Percentiles rank a stretch among this genome's conserved stretches.
These are phyloP conservation scores for Heloderma charlesbogerti DNA, from an alignment of 2,113 vertebrate species.

Conservation along the genomic window DNA sequence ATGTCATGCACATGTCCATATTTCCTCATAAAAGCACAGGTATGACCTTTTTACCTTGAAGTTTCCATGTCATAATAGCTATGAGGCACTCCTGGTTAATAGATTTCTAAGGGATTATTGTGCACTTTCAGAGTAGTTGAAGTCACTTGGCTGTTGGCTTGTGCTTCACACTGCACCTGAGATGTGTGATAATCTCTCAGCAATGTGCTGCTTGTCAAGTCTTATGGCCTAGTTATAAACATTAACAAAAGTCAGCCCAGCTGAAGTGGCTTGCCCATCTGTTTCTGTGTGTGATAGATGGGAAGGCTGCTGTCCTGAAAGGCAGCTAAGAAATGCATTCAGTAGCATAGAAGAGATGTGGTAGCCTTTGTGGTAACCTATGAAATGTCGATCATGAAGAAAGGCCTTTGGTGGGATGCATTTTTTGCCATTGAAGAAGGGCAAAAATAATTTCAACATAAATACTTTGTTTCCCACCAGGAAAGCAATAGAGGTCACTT, in stretches of 20 bases:
- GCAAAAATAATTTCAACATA: neutral
- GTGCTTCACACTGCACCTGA: slow-evolving; percentile 64
- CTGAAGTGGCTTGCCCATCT: slow-evolving; percentile 63
- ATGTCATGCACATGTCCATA: slow-evolving; percentile 64
- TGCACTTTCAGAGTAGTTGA: slow-evolving; percentile 61
- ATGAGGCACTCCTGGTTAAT: slow-evolving; percentile 53
- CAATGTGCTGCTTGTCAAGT: slow-evolving; percentile 65
- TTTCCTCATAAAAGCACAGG: slow-evolving; percentile 68
- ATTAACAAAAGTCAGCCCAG: slow-evolving; percentile 59
- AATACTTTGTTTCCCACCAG: neutral
- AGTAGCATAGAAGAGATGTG: neutral
- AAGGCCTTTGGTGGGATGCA: slow-evolving; percentile 31
- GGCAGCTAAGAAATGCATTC: neutral
- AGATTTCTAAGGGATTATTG: slow-evolving; percentile 70
- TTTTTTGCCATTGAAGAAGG: neutral
- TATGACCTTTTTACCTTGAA: slow-evolving; percentile 72
- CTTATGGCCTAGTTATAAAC: slow-evolving; percentile 65
- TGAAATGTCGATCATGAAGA: slow-evolving; percentile 36
- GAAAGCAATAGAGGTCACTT: neutral
- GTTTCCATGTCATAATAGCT: slow-evolving; percentile 63
- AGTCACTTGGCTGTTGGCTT: slow-evolving; percentile 59
- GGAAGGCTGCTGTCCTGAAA: slow-evolving; percentile 55
- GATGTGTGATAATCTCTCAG: slow-evolving; percentile 67
- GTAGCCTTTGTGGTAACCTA: neutral
- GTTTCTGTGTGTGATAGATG: slow-evolving; percentile 65